Base-by-base conservation (phyloP, 1,140 invertebrate species). In the Monochamus saltuarius region DNA sequence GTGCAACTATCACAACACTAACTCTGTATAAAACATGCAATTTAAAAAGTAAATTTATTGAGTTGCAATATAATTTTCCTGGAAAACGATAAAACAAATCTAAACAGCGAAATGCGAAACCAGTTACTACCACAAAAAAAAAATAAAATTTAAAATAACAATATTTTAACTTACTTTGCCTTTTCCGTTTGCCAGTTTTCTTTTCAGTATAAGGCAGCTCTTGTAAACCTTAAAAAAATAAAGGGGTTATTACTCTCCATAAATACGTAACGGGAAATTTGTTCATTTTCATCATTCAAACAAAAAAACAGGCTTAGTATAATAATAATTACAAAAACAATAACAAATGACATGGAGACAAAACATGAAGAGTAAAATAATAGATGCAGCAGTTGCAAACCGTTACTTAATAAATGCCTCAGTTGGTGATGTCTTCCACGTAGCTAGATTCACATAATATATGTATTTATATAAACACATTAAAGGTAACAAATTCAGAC, bases 381-480 rank as follows among this genome's bases (percentile, higher is more conserved):
- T 4, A 34, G 17, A 10, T 4, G 8, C n/a, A 22, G 9, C 38
- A 17, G 22, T 39, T 54, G 37, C n/a, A 14, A 14, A 47, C 10
- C 6, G 14, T 14, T 6, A 47, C 7, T 14, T 19, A 40, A 40
- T 13, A 29, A 51, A 51, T 7, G 9, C 19, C 16, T 37, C 16
- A 35, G 36, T 51, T 13, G 16, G 35, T 51, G 49, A 51, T 51
- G 49, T 51, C 49, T 51, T 51, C 49, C 49, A 51, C 49, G 49
- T 51, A 51, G 49, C 35, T 51, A 51, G 49, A 51, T 51, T 51
- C 22, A 51, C 49, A 51, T 47, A 4, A 4, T 46, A 46, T 10
- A 46, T 46, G 22, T 29, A 29, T 6, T 29, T 6, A 29, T 2
- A 29, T 3, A 29, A 29, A 29, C 6, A 29, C 2, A 6, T 29